Evolutionary conservation across 2,888 invertebrate species (phyloP).

Genomic region (Gibbula magus): DNA sequence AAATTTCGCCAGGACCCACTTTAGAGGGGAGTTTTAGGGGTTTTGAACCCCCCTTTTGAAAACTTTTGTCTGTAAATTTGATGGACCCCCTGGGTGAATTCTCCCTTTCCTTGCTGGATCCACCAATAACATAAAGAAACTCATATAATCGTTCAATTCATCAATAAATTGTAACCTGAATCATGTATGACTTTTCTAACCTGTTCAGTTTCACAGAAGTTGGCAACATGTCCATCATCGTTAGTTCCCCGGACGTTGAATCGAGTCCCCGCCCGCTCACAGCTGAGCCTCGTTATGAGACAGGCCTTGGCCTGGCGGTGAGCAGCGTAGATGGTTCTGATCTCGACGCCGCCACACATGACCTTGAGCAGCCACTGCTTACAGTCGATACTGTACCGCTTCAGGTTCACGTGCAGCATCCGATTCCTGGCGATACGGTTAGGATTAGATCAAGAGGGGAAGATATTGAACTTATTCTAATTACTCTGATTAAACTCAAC

Average conservation of each 20-base stretch:
- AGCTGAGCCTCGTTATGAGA: slow-evolving; percentile 95
- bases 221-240: slow-evolving; percentile 99
- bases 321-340: slow-evolving; percentile 97
- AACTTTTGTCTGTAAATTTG: no score
- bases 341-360: slow-evolving; percentile 98
- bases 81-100: no score
- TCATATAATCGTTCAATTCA: no score
- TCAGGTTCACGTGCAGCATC: slow-evolving; percentile 93
- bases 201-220: slow-evolving; percentile 99
- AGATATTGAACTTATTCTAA: not conserved
- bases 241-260: slow-evolving; percentile 99
- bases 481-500: no score
- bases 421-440: slow-evolving; percentile 83
- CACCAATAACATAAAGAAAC: no score
- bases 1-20: no score
- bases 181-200: slow-evolving; percentile 75
- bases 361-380: slow-evolving; percentile 93
- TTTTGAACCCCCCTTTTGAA: no score
- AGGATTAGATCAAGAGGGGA: no score
- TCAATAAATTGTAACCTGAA: no score
- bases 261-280: slow-evolving; percentile 97
- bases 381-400: slow-evolving; percentile 93
- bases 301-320: slow-evolving; percentile 92
- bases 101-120: no score
- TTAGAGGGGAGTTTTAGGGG: no score